phyloP scores from a whole-genome alignment of 2,888 invertebrate genomes.

The Phragmatobia fuliginosa region DNA sequence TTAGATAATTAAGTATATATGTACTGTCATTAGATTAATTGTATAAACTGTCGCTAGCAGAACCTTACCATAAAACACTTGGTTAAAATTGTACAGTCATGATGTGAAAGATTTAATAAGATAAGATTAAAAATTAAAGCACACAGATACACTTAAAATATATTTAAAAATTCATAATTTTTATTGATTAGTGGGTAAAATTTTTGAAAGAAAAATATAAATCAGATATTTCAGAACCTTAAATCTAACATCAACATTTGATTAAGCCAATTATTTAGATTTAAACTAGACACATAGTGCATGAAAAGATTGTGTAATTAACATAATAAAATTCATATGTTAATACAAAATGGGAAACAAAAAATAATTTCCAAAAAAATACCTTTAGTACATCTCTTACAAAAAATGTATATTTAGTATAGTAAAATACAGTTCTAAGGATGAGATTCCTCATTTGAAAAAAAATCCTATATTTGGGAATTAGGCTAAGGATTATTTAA shows the following conservation, averaged over 20 bases:
- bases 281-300: neutral
- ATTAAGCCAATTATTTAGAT: neutral
- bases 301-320: neutral
- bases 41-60: neutral
- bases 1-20: too few relatives aligned
- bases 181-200: neutral
- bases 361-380: neutral
- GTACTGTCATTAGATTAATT: neutral
- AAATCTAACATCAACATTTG: neutral
- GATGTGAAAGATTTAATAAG: neutral
- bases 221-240: neutral
- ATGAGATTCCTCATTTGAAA: neutral
- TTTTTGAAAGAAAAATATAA: neutral
- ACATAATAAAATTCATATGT: neutral
- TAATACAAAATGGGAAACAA: neutral
- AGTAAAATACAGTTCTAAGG: neutral
- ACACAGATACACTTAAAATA: neutral
- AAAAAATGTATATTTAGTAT: neutral
- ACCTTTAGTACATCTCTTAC: neutral
- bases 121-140: neutral
- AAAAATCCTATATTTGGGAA: conserved; percentile 9
- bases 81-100: neutral
- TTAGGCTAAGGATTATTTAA: neutral
- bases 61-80: neutral
- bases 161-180: neutral